phyloP scores from a whole-genome alignment of 2,888 invertebrate species.

The Scrobipalpa atriplicella region DNA sequence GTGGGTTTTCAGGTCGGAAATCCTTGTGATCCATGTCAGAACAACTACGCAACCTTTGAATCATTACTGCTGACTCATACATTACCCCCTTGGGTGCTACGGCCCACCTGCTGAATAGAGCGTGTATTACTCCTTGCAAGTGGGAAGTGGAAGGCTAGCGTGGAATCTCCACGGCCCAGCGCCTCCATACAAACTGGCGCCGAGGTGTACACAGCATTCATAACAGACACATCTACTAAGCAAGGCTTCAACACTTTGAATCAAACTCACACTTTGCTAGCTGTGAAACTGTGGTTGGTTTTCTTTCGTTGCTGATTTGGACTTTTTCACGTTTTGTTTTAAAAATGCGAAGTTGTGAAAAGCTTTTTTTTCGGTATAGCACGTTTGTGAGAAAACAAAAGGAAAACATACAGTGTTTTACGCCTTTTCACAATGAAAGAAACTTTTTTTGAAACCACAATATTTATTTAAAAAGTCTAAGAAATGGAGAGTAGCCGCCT shows the following conservation, averaged over 20 bases:
- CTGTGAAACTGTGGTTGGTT: not conserved
- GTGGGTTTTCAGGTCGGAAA: no score
- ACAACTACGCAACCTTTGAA: no score
- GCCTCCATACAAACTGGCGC: not conserved
- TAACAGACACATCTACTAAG: not conserved
- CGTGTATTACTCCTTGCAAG: conserved; percentile 5
- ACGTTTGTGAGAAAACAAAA: not conserved
- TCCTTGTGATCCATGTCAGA: no score
- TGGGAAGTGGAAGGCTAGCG: not conserved
- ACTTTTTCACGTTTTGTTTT: not conserved
- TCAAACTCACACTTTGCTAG: not conserved
- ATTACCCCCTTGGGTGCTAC: not conserved
- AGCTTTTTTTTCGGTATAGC: not conserved
- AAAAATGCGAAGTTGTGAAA: not conserved
- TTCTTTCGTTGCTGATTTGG: not conserved
- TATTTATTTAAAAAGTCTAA: not conserved
- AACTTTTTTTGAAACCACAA: not conserved
- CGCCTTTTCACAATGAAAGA: not conserved
- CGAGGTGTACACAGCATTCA: not conserved
- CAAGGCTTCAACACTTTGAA: not conserved
- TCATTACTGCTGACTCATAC: no score
- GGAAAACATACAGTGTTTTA: not conserved
- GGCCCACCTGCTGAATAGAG: not conserved
- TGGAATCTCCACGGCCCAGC: not conserved
- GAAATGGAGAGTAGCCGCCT: no score